These are phyloP conservation scores for Cavia aperea DNA, from an alignment of 2,113 vertebrate species.

Conservation along the genomic window DNA sequence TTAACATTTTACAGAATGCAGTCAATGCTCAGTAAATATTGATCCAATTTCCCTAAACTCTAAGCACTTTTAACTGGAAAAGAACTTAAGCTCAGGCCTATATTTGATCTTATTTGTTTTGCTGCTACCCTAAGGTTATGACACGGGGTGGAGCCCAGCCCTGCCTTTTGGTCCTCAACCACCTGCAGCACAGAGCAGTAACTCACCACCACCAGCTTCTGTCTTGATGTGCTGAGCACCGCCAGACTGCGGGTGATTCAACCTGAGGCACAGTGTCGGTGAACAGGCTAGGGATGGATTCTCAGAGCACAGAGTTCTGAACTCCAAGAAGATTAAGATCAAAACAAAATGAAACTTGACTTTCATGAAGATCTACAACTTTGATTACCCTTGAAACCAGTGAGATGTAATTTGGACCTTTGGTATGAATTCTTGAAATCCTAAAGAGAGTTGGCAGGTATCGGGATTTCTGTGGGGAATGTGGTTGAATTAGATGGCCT, in stretches of 20 bases:
- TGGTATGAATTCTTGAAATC: conserved; percentile 9
- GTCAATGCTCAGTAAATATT: conserved; percentile 14
- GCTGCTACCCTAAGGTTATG: neutral
- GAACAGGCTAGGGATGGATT: neutral
- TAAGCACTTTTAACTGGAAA: neutral
- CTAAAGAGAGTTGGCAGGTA: neutral
- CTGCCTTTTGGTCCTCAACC: neutral
- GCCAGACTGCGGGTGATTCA: neutral
- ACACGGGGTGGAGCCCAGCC: neutral
- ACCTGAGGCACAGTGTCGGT: neutral
- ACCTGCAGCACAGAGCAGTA: neutral
- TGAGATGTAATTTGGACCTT: neutral
- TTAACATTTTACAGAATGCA: neutral
- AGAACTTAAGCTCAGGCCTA: neutral
- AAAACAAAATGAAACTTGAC: conserved; percentile 18
- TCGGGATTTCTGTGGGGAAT: neutral
- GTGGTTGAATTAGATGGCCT: neutral
- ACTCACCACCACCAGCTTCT: neutral
- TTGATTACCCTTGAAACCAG: neutral
- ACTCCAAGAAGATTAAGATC: neutral
- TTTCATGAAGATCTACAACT: neutral
- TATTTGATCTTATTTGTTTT: neutral
- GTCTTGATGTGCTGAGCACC: neutral
- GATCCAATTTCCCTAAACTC: conserved; percentile 5
- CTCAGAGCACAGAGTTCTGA: conserved; percentile 15